These are phyloP conservation scores for Meteorus sp. DNA, from an alignment of 1,140 invertebrate species.

Conservation along the genomic window DNA sequence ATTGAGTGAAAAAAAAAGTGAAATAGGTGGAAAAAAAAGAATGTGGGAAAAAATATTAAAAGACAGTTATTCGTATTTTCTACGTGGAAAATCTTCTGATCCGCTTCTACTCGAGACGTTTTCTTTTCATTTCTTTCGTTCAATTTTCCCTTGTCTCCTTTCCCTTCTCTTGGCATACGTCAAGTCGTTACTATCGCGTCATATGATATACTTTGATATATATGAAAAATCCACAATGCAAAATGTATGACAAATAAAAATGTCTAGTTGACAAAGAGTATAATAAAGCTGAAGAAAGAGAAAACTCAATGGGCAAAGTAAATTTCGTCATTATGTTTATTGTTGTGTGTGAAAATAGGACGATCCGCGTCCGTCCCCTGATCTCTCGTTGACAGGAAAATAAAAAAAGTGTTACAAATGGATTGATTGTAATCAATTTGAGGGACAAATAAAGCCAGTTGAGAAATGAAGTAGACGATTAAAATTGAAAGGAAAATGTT, in stretches of 20 bases:
- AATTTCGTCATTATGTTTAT: conserved; percentile 6
- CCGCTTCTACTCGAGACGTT: conserved; percentile 14
- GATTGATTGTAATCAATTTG: too few relatives aligned
- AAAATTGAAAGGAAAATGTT: background rate
- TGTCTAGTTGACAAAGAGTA: too few relatives aligned
- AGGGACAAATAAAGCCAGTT: background rate
- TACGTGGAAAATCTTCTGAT: conserved; percentile 36
- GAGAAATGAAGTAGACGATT: background rate
- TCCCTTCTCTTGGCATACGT: background rate
- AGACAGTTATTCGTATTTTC: conserved; percentile 23
- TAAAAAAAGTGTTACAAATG: conserved; percentile 21
- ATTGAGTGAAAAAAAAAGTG: background rate
- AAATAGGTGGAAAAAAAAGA: too few relatives aligned
- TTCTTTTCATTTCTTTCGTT: conserved; percentile 22
- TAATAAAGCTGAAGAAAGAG: background rate
- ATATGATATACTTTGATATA: background rate
- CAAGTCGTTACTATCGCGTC: background rate
- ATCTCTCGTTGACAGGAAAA: conserved; percentile 35
- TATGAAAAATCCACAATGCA: background rate
- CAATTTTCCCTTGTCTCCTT: background rate
- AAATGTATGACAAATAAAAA: background rate
- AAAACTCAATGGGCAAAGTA: background rate
- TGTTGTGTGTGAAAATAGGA: conserved; percentile 36
- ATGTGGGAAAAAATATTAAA: background rate
- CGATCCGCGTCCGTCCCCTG: conserved; percentile 41